Evolutionary conservation across 2,888 invertebrate species (phyloP), one percentile per base, ranked within the genome.

Genomic region (Lasioglossum figueresi): DNA sequence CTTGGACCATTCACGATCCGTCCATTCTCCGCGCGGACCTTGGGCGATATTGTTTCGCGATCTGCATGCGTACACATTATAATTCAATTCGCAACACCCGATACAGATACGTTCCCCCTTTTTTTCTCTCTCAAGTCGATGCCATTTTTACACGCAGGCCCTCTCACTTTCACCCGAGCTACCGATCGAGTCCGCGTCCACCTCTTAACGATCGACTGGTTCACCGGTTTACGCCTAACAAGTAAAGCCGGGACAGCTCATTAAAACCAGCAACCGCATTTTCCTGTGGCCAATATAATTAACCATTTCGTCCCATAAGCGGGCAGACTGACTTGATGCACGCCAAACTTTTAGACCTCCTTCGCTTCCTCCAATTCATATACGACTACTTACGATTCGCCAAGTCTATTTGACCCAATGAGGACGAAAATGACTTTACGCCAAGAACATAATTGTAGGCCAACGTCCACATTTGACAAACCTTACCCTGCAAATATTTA

Each of bases 131-230:
- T 52, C 79, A 19, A 12, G 66, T 23, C 52, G 27, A 84, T 83
- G 71, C 40, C 77, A 90, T 92, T 92, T 92, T 92, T 91, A 81
- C 79, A 85, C 87, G 83, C 84, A 87, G 86, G 63, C 87, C 92
- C 92, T 89, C 91, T 92, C 91, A 93, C 94, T 93, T 94, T 93
- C 93, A 93, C 93, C 91, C 85, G 86, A 79, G 43, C 88, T 48
- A 72, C 86, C 84, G 88, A 86, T 88, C 91, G 78, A 86, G 86
- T 83, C 86, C 77, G 88, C 85, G 83, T 77, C 88, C 84, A 86
- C 90, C 82, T 86, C 89, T 87, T 88, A 88, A 90, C 89, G 88
- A 90, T 87, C 78, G 45, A 63, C 78, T 76, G 84, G 40, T 70
- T 70, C 48, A 66, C 40, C 74, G 84, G 40, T 70, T 70, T 68